Base-by-base conservation (phyloP, 2,888 invertebrate genomes). In the Chaitophorus viminalis region DNA sequence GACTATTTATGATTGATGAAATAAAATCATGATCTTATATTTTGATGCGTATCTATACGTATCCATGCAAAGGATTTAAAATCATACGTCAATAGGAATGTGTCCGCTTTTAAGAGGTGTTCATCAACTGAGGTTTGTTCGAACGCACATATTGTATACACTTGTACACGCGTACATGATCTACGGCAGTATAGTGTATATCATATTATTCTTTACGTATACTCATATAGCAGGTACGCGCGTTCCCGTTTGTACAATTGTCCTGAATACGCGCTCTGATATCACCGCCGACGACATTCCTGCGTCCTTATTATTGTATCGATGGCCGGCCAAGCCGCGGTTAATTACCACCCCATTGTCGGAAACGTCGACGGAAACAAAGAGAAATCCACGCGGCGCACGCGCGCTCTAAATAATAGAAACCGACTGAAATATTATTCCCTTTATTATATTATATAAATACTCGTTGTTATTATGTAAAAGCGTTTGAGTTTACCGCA, bases 331-430 rank as follows among this genome's bases (percentile, higher is more conserved):
- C 0, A 60, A 18, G 60, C 60, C 21, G 60, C 60, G 60, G 82
- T 70, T 52, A 82, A 82, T 82, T 82, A 82, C 70, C 70, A 17
- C 29, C 70, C 29, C 82, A 82, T 82, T 82, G 82, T 82, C 21
- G n/a, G 6, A 4, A 5, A 6, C 68, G 68, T 9, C n/a, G 79
- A 79, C 29, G 29, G 25, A 29, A 65, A 60, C 54, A 54, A 78
- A 33, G 33, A 78, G 78, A 60, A 60, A 60, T 60, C 25, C n/a
- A n/a, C 33, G 18, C 11, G 36, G 36, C 36, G 3, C 33, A 25
- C 17, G 46, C 11, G 46, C 11, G 46, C 17, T 70, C 33, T 33
- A 25, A 33, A 77, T 14, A 65, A 79, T n/a, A 33, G n/a, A 79
- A n/a, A 36, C n/a, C 25, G n/a, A n/a, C 78, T 11, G 31, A 54